A percentile compares a stretch with the other conserved stretches of the same genome.
These are phyloP conservation scores for Drosophila melanica DNA, from an alignment of 1,140 invertebrate genomes.

Conservation along the genomic window DNA sequence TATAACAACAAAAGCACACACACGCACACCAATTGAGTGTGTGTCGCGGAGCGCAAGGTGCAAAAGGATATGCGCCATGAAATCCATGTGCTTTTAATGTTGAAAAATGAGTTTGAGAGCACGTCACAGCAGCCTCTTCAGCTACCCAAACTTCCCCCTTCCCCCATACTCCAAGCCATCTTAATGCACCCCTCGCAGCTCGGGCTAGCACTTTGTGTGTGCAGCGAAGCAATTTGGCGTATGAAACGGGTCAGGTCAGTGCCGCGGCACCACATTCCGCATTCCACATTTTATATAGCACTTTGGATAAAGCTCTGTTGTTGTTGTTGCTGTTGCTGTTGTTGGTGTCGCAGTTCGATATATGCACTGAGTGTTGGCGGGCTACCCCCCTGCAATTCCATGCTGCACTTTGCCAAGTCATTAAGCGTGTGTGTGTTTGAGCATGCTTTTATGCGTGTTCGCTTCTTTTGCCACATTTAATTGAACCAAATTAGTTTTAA, in stretches of 20 bases:
- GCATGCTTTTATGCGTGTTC: conserved; percentile 23
- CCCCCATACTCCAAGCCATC: neutral
- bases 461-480: conserved; percentile 68
- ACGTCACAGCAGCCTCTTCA: conserved; percentile 45
- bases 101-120: conserved; percentile 81
- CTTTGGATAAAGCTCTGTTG: conserved; percentile 50
- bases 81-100: conserved; percentile 79
- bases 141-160: neutral
- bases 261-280: conserved; percentile 20
- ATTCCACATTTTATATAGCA: conserved; percentile 64
- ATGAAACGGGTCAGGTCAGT: conserved; percentile 78
- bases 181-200: neutral
- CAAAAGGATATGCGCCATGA: conserved; percentile 71
- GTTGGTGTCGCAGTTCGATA: conserved; percentile 71
- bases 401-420: conserved; percentile 68
- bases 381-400: neutral
- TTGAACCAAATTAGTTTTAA: conserved; percentile 72
- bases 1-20: neutral
- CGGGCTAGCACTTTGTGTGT: conserved; percentile 59
- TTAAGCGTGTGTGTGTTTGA: conserved; percentile 59
- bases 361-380: conserved; percentile 39
- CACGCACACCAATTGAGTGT: conserved; percentile 25
- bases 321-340: conserved; percentile 28
- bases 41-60: conserved; percentile 63
- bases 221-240: conserved; percentile 80